Evolutionary conservation across 2,113 vertebrate species (phyloP).

Genomic region (Neodontobutis hainanensis): DNA sequence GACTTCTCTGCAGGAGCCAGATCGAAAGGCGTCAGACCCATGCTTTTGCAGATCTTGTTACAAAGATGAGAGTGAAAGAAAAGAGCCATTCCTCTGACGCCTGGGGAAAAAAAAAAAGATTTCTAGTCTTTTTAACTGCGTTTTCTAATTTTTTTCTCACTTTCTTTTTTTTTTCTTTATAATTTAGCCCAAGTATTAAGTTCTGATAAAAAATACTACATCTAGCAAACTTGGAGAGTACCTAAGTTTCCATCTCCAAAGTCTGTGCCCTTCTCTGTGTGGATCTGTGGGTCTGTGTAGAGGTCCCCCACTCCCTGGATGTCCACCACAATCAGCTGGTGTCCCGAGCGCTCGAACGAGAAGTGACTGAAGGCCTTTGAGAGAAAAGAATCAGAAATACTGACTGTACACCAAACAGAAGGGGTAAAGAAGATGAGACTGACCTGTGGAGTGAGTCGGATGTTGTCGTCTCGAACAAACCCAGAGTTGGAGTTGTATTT

Average conservation of each 20-base stretch:
- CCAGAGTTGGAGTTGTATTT: constrained; percentile 99
- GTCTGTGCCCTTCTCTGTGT: constrained; percentile 91
- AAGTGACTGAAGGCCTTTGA: constrained; percentile 96
- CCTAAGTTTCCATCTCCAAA: constrained; percentile 98
- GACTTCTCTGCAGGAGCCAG: constrained; percentile 82
- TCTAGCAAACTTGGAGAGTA: constrained; percentile 36
- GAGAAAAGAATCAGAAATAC: not conserved
- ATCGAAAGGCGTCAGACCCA: constrained; percentile 92
- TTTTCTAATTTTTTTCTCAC: no score
- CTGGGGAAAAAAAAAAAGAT: constrained; percentile 75
- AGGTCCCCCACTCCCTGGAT: constrained; percentile 98
- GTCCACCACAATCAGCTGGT: constrained; percentile 97
- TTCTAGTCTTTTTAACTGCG: no score
- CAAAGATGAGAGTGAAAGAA: constrained; percentile 97
- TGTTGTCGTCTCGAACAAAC: constrained; percentile 93
- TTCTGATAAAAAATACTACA: not conserved
- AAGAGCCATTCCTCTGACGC: constrained; percentile 96
- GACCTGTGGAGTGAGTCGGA: constrained; percentile 97
- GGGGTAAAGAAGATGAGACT: not conserved
- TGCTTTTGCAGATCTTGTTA: constrained; percentile 95
- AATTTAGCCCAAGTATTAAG: no score
- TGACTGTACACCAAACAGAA: no score
- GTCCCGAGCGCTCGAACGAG: constrained; percentile 94
- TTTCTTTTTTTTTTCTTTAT: no score
- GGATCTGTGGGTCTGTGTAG: constrained; percentile 98